A percentile compares a stretch with the other conserved stretches of the same genome.
phyloP scores from a whole-genome alignment of 30 jellyfish, hydroid and myxozoan species.

The Hydra vulgaris region DNA sequence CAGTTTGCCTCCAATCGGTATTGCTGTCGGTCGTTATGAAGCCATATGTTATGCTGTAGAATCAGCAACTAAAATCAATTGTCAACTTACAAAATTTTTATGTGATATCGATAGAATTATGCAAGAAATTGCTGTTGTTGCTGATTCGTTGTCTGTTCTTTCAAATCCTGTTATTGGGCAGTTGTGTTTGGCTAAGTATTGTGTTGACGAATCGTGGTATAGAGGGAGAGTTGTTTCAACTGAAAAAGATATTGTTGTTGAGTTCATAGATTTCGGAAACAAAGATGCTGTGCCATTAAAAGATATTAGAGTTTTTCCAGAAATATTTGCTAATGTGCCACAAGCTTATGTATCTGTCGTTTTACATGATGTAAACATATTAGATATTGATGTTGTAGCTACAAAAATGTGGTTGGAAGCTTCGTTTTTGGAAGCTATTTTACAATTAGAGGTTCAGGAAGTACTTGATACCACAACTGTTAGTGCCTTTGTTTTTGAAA shows the following conservation, averaged over 20 bases:
- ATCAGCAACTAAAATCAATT: background rate
- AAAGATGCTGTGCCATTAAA: conserved; percentile 12
- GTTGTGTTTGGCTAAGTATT: conserved; percentile 26
- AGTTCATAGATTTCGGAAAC: conserved; percentile 56
- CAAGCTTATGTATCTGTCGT: conserved; percentile 35
- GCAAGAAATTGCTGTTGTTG: conserved; percentile 27
- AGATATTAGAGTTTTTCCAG: conserved; percentile 19
- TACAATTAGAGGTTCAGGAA: conserved; percentile 28
- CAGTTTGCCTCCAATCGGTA: background rate
- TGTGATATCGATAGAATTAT: conserved; percentile 32
- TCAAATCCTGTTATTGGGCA: conserved; percentile 11
- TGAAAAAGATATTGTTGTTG: conserved; percentile 32
- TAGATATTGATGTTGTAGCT: conserved; percentile 37
- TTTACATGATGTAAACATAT: conserved; percentile 48
- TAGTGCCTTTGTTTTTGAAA: conserved; percentile 21
- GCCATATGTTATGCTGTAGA: conserved; percentile 17
- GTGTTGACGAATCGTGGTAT: conserved; percentile 53
- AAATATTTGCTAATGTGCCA: conserved; percentile 41
- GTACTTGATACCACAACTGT: conserved; percentile 21
- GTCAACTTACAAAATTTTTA: conserved; percentile 24
- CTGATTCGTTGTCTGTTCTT: conserved; percentile 22
- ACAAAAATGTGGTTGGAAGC: conserved; percentile 40
- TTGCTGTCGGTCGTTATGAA: background rate
- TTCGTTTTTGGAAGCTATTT: conserved; percentile 33
- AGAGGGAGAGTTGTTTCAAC: conserved; percentile 31